Percentiles rank a stretch among this genome's conserved stretches.
Conservation (phyloP, 2,888 invertebrate genomes). For the Leucophenga maculata region DNA sequence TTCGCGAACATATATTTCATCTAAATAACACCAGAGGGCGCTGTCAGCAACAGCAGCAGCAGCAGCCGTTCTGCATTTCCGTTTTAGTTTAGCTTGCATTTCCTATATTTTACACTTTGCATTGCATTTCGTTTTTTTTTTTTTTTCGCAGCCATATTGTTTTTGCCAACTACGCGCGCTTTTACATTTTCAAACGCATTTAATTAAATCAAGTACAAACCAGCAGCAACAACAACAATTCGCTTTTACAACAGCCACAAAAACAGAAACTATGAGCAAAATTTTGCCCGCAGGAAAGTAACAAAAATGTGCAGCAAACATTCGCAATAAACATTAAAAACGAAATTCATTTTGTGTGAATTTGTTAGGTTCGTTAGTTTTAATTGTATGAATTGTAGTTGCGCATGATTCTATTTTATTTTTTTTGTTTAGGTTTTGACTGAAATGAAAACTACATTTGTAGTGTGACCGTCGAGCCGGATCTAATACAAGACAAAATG, state of each 20-base stretch:
- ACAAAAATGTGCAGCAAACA: neutral
- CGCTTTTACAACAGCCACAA: constrained; percentile 12
- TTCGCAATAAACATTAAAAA: constrained; percentile 56
- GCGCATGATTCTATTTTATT: constrained; percentile 28
- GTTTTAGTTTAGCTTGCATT: constrained; percentile 54
- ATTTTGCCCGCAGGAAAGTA: neutral
- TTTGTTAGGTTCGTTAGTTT: constrained; percentile 66
- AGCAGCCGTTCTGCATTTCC: constrained; percentile 56
- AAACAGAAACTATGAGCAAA: neutral
- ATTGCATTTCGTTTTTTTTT: neutral
- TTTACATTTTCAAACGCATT: constrained; percentile 66
- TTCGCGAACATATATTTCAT: neutral
- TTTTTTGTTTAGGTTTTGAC: too few relatives aligned
- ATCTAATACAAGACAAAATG: too few relatives aligned
- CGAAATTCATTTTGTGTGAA: constrained; percentile 63
- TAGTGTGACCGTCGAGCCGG: too few relatives aligned
- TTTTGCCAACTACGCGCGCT: neutral
- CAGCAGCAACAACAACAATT: constrained; percentile 22
- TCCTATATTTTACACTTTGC: constrained; percentile 8
- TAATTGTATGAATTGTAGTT: constrained; percentile 62
- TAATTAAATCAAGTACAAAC: constrained; percentile 63
- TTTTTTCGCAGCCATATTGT: neutral
- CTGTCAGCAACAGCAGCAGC: constrained; percentile 57
- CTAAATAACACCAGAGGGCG: constrained; percentile 56
- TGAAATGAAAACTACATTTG: too few relatives aligned